Conservation (phyloP, 1,140 invertebrate genomes). For the Saccostrea cuccullata region DNA sequence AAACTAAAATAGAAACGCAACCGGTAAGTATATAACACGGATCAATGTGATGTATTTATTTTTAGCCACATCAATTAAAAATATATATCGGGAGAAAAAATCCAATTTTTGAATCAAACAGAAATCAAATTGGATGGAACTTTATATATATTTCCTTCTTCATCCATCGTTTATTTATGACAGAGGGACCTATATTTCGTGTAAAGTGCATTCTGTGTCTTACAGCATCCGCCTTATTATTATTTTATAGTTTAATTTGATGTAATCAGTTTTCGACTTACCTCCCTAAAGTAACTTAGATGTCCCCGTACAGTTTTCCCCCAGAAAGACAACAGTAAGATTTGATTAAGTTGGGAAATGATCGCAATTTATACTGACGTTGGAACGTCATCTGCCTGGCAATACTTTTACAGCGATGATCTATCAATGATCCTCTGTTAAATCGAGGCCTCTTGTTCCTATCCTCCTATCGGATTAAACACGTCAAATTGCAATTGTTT, state of each 20-base stretch:
- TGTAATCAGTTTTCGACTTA: conserved; percentile 15
- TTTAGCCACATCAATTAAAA: no score
- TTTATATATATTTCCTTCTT: neutral
- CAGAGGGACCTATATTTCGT: neutral
- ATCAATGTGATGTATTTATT: neutral
- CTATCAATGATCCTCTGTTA: conserved; percentile 2
- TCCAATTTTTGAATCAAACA: neutral
- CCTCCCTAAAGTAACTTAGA: neutral
- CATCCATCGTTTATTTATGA: neutral
- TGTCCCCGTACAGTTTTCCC: conserved; percentile 20
- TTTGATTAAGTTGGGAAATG: conserved; percentile 21
- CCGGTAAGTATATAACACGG: neutral
- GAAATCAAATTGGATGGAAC: neutral
- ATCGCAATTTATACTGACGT: conserved; percentile 27
- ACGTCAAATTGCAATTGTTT: conserved; percentile 24
- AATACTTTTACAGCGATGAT: neutral
- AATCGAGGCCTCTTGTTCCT: neutral
- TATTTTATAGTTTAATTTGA: neutral
- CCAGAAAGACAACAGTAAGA: neutral
- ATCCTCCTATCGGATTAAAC: conserved; percentile 22
- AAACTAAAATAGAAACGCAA: neutral
- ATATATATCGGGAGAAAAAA: neutral
- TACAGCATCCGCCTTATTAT: neutral
- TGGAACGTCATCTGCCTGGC: neutral
- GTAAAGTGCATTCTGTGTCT: neutral